Percentiles rank a stretch among this genome's conserved stretches.
These are phyloP conservation scores for Triops longicaudatus DNA, from an alignment of 1,140 invertebrate species.

Conservation along the genomic window DNA sequence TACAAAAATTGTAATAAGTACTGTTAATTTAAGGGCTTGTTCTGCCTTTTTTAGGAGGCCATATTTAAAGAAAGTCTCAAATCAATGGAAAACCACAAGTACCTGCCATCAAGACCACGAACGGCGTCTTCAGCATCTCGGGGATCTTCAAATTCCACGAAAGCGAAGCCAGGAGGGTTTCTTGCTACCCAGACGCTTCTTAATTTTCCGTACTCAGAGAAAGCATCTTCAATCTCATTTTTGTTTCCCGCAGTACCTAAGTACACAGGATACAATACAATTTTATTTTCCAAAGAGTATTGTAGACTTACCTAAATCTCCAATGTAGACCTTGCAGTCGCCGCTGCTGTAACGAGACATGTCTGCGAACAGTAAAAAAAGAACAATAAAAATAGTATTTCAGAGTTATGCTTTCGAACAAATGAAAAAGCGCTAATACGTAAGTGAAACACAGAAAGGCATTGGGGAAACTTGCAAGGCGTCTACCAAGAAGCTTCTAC, in stretches of 20 bases:
- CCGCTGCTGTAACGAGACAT: background rate
- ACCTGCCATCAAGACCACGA: conserved; percentile 88
- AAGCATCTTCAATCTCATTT: conserved; percentile 84
- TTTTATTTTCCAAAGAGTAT: background rate
- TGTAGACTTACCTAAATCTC: conserved; percentile 65
- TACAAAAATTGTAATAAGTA: no score
- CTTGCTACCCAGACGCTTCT: conserved; percentile 91
- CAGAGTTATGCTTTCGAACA: no score
- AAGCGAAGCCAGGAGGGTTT: conserved; percentile 88
- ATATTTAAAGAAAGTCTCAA: no score
- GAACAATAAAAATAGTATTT: background rate
- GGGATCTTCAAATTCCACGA: conserved; percentile 83
- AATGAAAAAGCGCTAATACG: no score
- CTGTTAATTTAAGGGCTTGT: no score
- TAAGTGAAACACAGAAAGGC: no score
- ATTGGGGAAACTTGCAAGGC: no score
- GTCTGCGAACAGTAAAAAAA: background rate
- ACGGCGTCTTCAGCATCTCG: conserved; percentile 93
- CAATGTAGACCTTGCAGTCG: conserved; percentile 95
- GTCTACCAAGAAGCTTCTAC: no score
- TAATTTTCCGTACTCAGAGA: conserved; percentile 87
- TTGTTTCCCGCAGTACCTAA: conserved; percentile 67
- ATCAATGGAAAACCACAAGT: no score
- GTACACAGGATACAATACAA: conserved; percentile 28
- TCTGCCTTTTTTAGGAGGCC: no score